Percentiles rank a stretch among this genome's conserved stretches.
These are phyloP conservation scores for Gadus macrocephalus DNA, from an alignment of 2,113 vertebrate species.

Conservation along the genomic window DNA sequence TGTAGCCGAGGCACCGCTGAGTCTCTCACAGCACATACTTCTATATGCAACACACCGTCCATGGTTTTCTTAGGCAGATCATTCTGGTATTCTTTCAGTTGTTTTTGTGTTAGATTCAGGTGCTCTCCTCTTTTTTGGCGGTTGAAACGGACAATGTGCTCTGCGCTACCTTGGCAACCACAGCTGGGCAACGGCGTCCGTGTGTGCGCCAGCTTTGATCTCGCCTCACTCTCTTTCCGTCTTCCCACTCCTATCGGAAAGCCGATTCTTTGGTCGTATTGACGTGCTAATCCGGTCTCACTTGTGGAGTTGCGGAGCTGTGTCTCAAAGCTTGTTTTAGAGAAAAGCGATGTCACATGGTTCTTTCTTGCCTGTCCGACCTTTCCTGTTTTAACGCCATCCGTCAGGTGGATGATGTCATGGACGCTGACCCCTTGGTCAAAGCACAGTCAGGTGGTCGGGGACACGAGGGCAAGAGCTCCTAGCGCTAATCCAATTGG, in stretches of 20 bases:
- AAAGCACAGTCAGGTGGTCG: conserved; percentile 30
- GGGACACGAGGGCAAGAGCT: conserved; percentile 19
- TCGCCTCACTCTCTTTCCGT: conserved; percentile 23
- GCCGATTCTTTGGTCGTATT: conserved; percentile 42
- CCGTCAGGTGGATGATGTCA: conserved; percentile 24
- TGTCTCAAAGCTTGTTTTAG: too few relatives aligned
- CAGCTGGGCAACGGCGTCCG: too few relatives aligned
- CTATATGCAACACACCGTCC: too few relatives aligned
- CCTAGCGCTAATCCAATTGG: conserved; percentile 44
- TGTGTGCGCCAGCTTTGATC: conserved; percentile 44
- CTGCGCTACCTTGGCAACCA: too few relatives aligned
- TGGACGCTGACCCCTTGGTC: conserved; percentile 16
- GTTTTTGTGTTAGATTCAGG: too few relatives aligned
- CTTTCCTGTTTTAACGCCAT: conserved; percentile 2
- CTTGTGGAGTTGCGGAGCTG: conserved; percentile 1
- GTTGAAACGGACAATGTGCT: too few relatives aligned
- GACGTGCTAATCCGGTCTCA: conserved; percentile 6
- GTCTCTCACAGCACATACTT: background rate
- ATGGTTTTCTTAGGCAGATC: too few relatives aligned
- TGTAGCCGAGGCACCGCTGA: background rate
- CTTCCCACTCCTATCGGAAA: conserved; percentile 8
- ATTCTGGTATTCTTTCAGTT: too few relatives aligned
- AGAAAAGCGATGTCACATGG: background rate
- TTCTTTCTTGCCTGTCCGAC: too few relatives aligned
- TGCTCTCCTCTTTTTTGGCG: too few relatives aligned